These are phyloP conservation scores for Thaumatotibia leucotreta DNA, from an alignment of 1,140 invertebrate species.

Conservation along the genomic window DNA sequence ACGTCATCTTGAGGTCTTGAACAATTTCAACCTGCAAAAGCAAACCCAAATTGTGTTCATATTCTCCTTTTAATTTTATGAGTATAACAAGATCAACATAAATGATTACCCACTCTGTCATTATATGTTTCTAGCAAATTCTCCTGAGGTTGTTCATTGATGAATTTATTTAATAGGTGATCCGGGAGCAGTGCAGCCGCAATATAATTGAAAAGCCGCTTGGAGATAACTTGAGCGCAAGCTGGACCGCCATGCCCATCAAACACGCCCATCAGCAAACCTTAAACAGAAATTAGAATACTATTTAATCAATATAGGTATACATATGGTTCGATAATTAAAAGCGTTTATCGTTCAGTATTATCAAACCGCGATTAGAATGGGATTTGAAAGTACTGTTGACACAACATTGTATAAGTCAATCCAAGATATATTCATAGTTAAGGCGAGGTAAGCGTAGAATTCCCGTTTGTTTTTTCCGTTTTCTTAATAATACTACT, in stretches of 20 bases:
- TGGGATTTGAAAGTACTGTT: no score
- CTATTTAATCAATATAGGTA: no score
- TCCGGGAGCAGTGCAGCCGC: constrained; percentile 86
- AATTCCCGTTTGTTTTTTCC: no score
- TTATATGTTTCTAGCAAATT: constrained; percentile 82
- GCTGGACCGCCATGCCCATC: constrained; percentile 96
- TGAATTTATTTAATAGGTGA: constrained; percentile 76
- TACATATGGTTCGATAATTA: no score
- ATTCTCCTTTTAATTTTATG: neutral
- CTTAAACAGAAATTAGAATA: constrained; percentile 68
- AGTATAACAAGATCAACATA: neutral
- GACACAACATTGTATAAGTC: no score
- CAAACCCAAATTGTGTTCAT: constrained; percentile 13
- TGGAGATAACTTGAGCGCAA: constrained; percentile 93
- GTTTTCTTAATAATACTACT: no score
- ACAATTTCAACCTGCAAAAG: constrained; percentile 80
- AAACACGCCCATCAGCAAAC: constrained; percentile 93
- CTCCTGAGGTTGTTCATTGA: constrained; percentile 56
- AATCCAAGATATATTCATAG: no score
- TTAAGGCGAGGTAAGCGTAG: no score
- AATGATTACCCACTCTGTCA: constrained; percentile 79
- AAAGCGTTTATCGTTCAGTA: no score
- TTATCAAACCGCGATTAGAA: no score
- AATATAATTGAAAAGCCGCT: constrained; percentile 92
- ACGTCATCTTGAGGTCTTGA: constrained; percentile 83